phyloP scores from a whole-genome alignment of 2,888 invertebrate genomes.

The Cryptocheilus praepositus region DNA sequence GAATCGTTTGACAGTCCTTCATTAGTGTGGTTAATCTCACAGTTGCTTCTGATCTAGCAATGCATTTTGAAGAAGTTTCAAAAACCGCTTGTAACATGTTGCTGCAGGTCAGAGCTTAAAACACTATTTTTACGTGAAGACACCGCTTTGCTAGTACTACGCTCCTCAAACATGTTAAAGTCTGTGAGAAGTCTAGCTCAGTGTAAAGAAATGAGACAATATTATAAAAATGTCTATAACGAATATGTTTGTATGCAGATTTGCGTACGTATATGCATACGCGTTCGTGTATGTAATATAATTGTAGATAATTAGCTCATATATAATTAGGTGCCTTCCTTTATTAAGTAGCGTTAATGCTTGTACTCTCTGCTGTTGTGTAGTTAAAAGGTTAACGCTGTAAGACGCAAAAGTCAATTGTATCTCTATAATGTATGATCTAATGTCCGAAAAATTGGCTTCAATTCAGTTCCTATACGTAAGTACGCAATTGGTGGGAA shows the following conservation, averaged over 20 bases:
- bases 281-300: constrained; percentile 29
- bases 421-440: constrained; percentile 31
- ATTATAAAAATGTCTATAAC: constrained; percentile 52
- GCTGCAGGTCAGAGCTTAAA: background rate
- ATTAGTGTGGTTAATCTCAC: no score
- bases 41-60: background rate
- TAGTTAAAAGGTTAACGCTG: constrained; percentile 34
- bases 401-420: constrained; percentile 47
- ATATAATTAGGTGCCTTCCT: constrained; percentile 70
- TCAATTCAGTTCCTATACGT: constrained; percentile 46
- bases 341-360: constrained; percentile 55
- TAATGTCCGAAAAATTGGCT: constrained; percentile 31
- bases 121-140: background rate
- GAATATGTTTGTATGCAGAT: constrained; percentile 31
- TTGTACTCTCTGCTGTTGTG: constrained; percentile 50
- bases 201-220: constrained; percentile 61
- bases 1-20: constrained; percentile 54
- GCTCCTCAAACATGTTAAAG: constrained; percentile 48
- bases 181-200: constrained; percentile 35
- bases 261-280: constrained; percentile 12
- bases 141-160: constrained; percentile 37
- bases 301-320: constrained; percentile 59
- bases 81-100: background rate
- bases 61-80: background rate
- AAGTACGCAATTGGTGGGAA: background rate